A percentile compares a stretch with the other conserved stretches of the same genome.
These are phyloP conservation scores for Leiothrix lutea DNA, from an alignment of 2,113 vertebrate species.

Conservation along the genomic window DNA sequence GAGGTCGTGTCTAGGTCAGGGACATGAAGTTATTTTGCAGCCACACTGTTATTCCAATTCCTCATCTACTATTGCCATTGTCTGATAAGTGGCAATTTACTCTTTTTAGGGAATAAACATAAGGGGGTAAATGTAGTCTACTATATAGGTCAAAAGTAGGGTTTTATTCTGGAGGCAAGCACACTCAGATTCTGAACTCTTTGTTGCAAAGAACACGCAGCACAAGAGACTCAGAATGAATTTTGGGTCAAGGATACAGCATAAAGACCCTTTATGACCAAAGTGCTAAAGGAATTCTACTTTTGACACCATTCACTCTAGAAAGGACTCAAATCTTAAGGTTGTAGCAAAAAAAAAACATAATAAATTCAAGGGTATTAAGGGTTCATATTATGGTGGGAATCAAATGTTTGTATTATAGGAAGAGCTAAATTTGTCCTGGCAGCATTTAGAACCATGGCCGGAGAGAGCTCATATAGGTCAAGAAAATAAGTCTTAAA, in stretches of 20 bases:
- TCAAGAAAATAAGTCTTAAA: neutral
- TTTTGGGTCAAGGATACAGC: neutral
- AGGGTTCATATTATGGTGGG: neutral
- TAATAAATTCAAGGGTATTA: neutral
- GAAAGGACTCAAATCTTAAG: neutral
- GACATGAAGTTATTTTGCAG: neutral
- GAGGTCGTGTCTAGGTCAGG: slow-evolving; percentile 7
- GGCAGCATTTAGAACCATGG: neutral
- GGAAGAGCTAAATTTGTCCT: neutral
- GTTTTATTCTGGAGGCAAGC: neutral
- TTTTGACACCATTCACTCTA: neutral
- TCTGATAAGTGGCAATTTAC: neutral
- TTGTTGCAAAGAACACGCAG: neutral
- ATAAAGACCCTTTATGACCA: neutral
- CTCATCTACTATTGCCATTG: neutral
- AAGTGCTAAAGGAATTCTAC: neutral
- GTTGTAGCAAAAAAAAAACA: neutral
- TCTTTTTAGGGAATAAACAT: neutral
- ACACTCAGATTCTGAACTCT: neutral
- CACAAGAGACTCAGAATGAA: neutral
- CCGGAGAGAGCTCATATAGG: neutral
- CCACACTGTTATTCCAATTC: neutral
- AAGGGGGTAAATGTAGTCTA: neutral
- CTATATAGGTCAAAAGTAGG: neutral
- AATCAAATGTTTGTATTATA: neutral